Evolutionary conservation across 2,797 vertebrate genomes (phyloP), one percentile per base, ranked within the genome.

Genomic region (Fringilla coelebs): DNA sequence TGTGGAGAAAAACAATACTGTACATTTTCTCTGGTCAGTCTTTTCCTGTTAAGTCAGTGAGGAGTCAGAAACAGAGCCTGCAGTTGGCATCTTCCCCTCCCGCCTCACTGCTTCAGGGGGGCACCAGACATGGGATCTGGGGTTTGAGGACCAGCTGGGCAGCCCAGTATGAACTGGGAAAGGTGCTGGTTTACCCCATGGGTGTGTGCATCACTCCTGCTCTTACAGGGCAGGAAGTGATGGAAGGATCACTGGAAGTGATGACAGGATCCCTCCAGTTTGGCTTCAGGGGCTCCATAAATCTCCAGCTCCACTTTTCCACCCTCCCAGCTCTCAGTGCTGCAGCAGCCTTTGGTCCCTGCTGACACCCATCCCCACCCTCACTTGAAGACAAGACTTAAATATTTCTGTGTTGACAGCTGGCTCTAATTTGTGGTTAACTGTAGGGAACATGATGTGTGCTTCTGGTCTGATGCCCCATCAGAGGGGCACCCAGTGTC

Each of bases 41-140:
- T 18, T 90, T 61, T 68, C 60, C 40, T 70, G 5, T 38, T 31
- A 67, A 65, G 40, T 14, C 71, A 89, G 77, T 75, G 28, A 75
- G 45, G 19, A 81, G 78, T 57, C 58, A 85, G 63, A 57, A 82
- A 38, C 81, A 36, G 13, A 62, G 31, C 1, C 11, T 58, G 65
- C 40, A 48, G 36, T 4, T 45, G 54, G 46, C 21, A 36, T 24
- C 74, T 62, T 40, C 70, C 29, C 38, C 21, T 76, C 45, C 41
- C 14, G 36, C 49, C 55, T 52, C 68, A 10, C 8, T 0, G 0
- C 5, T 49, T 41, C 32, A 85, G 72, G 22, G 15, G 31, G 17
- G 22, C 2, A 16, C 32, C 38, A 0, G 0, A 2, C 6, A 15
- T 19, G 61, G 48, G 45, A 36, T 51, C 26, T 76, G 1, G 2